Base-by-base conservation (phyloP, 2,888 invertebrate species). In the Mesochorus sp. region DNA sequence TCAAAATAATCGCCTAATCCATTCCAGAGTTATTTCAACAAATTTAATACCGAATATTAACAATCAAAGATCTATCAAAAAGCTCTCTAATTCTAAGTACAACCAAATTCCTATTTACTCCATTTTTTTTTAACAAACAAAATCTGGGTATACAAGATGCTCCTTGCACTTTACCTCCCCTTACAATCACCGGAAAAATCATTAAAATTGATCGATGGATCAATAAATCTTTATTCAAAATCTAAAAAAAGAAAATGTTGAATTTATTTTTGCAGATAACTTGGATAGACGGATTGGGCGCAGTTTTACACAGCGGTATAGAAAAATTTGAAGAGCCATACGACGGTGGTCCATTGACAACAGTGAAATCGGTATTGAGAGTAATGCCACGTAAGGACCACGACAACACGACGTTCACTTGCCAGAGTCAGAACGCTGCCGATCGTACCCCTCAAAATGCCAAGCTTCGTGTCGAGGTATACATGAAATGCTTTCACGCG, bases 341-440 rank as follows among this genome's bases (percentile, higher is more conserved):
- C 87, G 93, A 96, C 4, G 97, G 97, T 87, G 96, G 95, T 0
- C 95, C 97, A 82, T 93, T 97, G 82, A 95, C 95, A 87, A 97
- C 97, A 10, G 96, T 98, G 51, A 95, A 95, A 85, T 97, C 97
- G 8, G 94, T 95, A 47, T 93, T 98, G 64, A 96, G 95, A 78
- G 92, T 98, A 81, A 96, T 96, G 51, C 98, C 98, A 0, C 94
- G 96, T 83, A 95, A 96, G 89, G 95, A 96, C 71, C 97, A 98
- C 89, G 97, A 98, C 91, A 97, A 97, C 87, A 97, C 97, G 79
- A 96, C 95, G 85, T 96, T 98, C 88, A 96, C 96, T 2, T 98
- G 98, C 89, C 97, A 97, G 93, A 98, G 96, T 55, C 97, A 97
- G 90, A 98, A 98, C 89, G 96, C 97, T 0, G 98, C 98, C 1